Conservation (phyloP, 2,113 vertebrate genomes). For the Piaya cayana region DNA sequence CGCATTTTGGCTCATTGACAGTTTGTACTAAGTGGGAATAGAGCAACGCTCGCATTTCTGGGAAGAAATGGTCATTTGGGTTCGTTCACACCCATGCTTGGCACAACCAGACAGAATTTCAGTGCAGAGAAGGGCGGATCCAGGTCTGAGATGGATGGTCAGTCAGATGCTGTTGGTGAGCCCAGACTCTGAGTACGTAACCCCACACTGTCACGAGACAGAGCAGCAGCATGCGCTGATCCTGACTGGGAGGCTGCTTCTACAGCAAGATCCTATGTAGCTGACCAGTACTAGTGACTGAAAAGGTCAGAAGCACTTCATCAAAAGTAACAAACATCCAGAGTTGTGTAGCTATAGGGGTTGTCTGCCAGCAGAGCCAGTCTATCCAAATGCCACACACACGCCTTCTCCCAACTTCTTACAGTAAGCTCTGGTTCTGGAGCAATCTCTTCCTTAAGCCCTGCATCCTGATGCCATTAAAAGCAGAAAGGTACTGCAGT, state of each 20-base stretch:
- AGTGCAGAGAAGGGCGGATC: background rate
- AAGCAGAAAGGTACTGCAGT: background rate
- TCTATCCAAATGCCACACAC: background rate
- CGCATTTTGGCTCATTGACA: background rate
- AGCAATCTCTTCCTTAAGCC: background rate
- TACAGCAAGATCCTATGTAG: background rate
- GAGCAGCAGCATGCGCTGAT: background rate
- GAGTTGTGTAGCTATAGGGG: background rate
- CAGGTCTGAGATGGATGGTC: background rate
- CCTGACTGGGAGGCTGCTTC: background rate
- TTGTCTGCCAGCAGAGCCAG: background rate
- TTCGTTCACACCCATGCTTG: fast-evolving
- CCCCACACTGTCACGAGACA: background rate
- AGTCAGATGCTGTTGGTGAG: background rate
- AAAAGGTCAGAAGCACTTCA: background rate
- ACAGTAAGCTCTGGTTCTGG: background rate
- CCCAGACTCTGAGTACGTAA: background rate
- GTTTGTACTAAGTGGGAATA: background rate
- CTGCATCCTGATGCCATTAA: background rate
- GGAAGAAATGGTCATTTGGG: background rate
- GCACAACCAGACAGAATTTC: background rate
- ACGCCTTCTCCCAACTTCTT: background rate
- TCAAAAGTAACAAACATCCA: background rate
- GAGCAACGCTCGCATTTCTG: background rate
- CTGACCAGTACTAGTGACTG: background rate